phyloP scores from a whole-genome alignment of 1,140 invertebrate species.

The Diploscapter pachys region DNA sequence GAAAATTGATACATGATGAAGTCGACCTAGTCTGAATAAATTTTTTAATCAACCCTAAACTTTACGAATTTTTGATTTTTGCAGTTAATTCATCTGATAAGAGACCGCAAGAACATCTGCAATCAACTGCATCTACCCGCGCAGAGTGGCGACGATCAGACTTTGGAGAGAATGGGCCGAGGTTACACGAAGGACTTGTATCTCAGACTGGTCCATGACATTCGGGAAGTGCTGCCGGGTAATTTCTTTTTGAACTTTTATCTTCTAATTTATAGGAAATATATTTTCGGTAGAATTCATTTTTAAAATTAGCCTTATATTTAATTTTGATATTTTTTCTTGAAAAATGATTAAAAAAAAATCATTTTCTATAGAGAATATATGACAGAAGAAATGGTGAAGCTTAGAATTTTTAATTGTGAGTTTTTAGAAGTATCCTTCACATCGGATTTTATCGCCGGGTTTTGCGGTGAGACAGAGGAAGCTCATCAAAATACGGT shows the following conservation, averaged over 20 bases:
- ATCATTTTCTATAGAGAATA: neutral
- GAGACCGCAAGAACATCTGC: constrained; percentile 80
- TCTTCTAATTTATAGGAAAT: neutral
- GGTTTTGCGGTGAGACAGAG: constrained; percentile 93
- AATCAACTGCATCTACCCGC: constrained; percentile 85
- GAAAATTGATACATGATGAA: no score
- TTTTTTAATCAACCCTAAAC: neutral
- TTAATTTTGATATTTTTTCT: no score
- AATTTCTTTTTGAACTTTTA: constrained; percentile 36
- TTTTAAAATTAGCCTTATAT: no score
- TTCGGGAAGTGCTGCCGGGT: constrained; percentile 72
- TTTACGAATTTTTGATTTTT: neutral
- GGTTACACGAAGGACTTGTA: constrained; percentile 87
- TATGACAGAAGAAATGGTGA: no score
- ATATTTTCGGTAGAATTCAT: no score
- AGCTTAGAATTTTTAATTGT: no score
- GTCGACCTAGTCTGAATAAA: no score
- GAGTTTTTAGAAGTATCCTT: constrained; percentile 67
- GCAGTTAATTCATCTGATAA: constrained; percentile 71
- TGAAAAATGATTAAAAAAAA: no score
- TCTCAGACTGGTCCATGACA: constrained; percentile 75
- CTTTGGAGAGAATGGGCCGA: constrained; percentile 81
- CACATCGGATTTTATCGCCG: constrained; percentile 92
- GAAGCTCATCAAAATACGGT: constrained; percentile 83
- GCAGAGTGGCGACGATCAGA: constrained; percentile 78